Percentiles rank a stretch among this genome's conserved stretches.
phyloP scores from a whole-genome alignment of 1,140 invertebrate species.

The Pteromalus puparum region DNA sequence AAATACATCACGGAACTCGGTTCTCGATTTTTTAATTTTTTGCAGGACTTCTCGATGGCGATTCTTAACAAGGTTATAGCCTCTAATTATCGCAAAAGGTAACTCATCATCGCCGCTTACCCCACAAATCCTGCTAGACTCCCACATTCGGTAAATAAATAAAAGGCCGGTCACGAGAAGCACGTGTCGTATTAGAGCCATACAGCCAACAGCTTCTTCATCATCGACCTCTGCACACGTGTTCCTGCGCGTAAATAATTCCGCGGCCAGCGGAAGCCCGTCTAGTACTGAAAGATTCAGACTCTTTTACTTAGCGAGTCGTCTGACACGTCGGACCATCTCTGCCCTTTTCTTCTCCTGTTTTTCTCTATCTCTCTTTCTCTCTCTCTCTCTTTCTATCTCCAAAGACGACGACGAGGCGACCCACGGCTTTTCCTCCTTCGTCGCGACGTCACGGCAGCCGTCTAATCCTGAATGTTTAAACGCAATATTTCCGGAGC shows the following conservation, averaged over 20 bases:
- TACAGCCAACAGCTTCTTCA: not conserved
- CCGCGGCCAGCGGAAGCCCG: not conserved
- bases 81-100: too few species aligned
- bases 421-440: not conserved
- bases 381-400: too few species aligned
- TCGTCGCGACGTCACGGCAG: not conserved
- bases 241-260: conserved; percentile 26
- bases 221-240: not conserved
- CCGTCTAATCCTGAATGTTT: conserved; percentile 49
- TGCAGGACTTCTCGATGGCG: too few species aligned
- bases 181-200: not conserved
- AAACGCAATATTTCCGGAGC: conserved; percentile 49
- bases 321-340: conserved; percentile 19
- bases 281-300: conserved; percentile 34
- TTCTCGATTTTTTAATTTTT: too few species aligned
- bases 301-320: conserved; percentile 45
- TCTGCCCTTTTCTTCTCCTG: not conserved
- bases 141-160: not conserved
- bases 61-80: not conserved
- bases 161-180: not conserved
- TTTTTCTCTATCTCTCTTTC: not conserved
- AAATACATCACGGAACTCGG: too few species aligned
- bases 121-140: too few species aligned
- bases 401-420: not conserved
- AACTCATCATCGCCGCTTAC: too few species aligned